A percentile compares a stretch with the other conserved stretches of the same genome.
Conservation (phyloP, 2,113 vertebrate genomes). For the Rhea pennata region DNA sequence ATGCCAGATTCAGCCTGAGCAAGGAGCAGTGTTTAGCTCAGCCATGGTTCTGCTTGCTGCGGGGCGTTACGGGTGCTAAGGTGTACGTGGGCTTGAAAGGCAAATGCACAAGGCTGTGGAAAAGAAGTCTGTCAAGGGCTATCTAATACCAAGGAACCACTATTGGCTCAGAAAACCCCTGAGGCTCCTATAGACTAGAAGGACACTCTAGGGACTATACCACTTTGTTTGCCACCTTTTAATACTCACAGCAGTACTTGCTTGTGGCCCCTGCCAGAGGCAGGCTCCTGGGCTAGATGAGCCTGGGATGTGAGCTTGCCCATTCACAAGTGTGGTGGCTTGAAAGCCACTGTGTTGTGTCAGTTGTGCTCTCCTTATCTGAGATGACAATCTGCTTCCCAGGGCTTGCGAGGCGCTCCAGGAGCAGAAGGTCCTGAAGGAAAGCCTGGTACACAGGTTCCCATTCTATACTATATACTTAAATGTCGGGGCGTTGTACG, state of each 20-base stretch:
- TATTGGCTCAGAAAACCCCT: not conserved
- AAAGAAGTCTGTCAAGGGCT: not conserved
- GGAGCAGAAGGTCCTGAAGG: slow-evolving; percentile 78
- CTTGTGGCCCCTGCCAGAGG: not conserved
- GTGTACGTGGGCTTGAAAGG: not conserved
- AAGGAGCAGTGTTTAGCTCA: not conserved
- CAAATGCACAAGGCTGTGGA: not conserved
- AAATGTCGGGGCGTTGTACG: too few relatives aligned
- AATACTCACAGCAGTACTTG: not conserved
- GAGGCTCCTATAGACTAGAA: not conserved
- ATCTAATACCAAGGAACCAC: not conserved
- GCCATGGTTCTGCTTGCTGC: not conserved
- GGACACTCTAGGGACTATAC: not conserved
- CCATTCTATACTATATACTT: slow-evolving; percentile 60
- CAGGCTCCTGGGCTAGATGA: not conserved
- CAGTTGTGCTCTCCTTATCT: not conserved
- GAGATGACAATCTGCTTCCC: not conserved
- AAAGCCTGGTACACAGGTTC: slow-evolving; percentile 83
- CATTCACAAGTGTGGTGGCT: too few relatives aligned
- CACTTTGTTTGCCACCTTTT: not conserved
- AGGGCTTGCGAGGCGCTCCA: slow-evolving; percentile 81
- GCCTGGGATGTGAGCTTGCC: not conserved
- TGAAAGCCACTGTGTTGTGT: not conserved
- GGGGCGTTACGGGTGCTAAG: not conserved
- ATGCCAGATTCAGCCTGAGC: not conserved